Evolutionary conservation across 2,113 vertebrate species (phyloP), one percentile per base, ranked within the genome.

Genomic region (Hipposideros armiger): DNA sequence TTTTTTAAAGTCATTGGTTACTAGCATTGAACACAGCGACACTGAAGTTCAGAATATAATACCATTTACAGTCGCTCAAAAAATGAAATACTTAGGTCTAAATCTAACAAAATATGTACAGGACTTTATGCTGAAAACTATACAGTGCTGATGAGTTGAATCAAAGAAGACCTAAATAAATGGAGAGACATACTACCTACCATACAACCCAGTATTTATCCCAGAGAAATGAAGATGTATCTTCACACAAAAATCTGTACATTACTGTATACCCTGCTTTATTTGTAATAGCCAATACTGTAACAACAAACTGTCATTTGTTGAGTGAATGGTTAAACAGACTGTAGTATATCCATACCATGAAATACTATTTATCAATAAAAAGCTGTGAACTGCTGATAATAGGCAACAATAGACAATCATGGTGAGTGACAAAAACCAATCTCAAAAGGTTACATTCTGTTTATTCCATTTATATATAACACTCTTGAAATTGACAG

Each of bases 401-500:
- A 24, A 50, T 0, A 72, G 54, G 72, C 45, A 66, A 40, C 64
- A 95, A 66, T 28, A 36, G 73, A 60, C n/a, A 87, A 7, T 74
- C 67, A 74, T 30, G 10, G 50, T 76, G 26, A 58, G 26, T 52
- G 47, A 17, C 58, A 72, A 69, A 40, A 52, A 11, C 16, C 7
- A 77, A 3, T 84, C 50, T 66, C 14, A 5, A 66, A 22, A 69
- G 60, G 19, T 67, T 87, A 2, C 58, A 56, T 80, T 58, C 60
- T 47, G 19, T 86, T 8, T 91, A 76, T 83, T 60, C 26, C 26
- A 70, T 69, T 87, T 69, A 28, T 64, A 28, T 64, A 11, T 82
- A 76, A 11, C 73, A 80, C 86, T 91, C n/a, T 54, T 91, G 52
- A 91, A 83, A 62, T 87, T 87, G 42, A 45, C 50, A 81, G 2